Percentiles rank a stretch among this genome's conserved stretches.
Evolutionary conservation across 2,113 vertebrate genomes (phyloP).

Genomic region (Zosterops pallidus): DNA sequence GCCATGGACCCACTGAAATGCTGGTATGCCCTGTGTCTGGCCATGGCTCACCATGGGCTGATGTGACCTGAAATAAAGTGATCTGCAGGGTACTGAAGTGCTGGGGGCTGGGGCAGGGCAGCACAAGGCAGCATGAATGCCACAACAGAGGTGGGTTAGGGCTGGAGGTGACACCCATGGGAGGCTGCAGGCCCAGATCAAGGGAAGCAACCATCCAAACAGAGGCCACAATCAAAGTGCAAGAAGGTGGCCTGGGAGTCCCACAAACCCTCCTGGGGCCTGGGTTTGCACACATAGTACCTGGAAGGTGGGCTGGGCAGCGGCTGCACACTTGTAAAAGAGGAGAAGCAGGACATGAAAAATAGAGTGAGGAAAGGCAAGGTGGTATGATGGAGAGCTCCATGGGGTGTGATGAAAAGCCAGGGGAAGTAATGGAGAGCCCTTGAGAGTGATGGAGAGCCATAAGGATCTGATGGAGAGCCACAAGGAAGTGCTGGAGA

Average conservation of each 20-base stretch:
- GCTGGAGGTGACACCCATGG: not conserved
- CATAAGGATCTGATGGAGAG: not conserved
- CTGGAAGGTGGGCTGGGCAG: not conserved
- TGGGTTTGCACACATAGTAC: accelerated
- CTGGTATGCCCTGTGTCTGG: accelerated
- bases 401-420: not conserved
- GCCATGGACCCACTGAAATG: accelerated
- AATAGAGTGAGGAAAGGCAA: not conserved
- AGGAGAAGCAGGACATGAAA: not conserved
- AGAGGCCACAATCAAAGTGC: accelerated
- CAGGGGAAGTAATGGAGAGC: not conserved
- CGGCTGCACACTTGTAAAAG: accelerated
- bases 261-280: not conserved
- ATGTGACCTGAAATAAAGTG: not conserved
- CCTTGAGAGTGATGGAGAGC: not conserved
- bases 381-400: not conserved
- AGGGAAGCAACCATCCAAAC: not conserved
- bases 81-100: not conserved
- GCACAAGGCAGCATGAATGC: accelerated
- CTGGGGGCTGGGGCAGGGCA: not conserved
- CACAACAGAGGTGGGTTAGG: not conserved
- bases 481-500: not conserved
- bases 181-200: not conserved
- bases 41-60: not conserved
- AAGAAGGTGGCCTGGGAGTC: not conserved